phyloP scores from a whole-genome alignment of 1,140 invertebrate genomes.

The Arion vulgaris region DNA sequence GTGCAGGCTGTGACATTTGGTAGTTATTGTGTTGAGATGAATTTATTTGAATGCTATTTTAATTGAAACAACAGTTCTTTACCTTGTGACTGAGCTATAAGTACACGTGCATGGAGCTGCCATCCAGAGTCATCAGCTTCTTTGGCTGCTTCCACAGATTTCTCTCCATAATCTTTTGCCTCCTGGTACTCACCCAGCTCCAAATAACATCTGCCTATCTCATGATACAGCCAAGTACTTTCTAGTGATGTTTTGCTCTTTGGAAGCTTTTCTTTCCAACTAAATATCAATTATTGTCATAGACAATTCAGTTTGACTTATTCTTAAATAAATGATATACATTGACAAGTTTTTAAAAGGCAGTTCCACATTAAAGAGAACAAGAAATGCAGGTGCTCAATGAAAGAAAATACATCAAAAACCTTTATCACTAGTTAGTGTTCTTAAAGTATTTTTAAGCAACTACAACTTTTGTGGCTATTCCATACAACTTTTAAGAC shows the following conservation, averaged over 20 bases:
- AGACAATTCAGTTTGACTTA: background rate
- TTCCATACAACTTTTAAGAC: too few relatives aligned
- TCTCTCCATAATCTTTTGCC: conserved; percentile 70
- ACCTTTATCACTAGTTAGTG: too few relatives aligned
- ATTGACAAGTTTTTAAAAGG: too few relatives aligned
- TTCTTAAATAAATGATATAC: too few relatives aligned
- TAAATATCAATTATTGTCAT: conserved; percentile 38
- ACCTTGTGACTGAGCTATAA: conserved; percentile 71
- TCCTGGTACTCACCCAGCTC: conserved; percentile 65
- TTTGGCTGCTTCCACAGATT: conserved; percentile 66
- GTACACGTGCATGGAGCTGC: conserved; percentile 70
- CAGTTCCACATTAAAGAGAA: too few relatives aligned
- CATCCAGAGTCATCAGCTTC: conserved; percentile 69
- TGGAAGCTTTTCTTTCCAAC: conserved; percentile 69
- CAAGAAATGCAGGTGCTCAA: too few relatives aligned
- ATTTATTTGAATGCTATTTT: too few relatives aligned
- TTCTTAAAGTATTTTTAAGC: too few relatives aligned
- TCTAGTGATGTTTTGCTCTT: conserved; percentile 66
- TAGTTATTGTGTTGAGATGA: too few relatives aligned
- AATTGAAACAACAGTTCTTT: background rate
- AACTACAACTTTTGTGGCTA: too few relatives aligned
- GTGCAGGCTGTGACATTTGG: too few relatives aligned
- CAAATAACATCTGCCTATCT: conserved; percentile 72
- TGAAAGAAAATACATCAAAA: too few relatives aligned
- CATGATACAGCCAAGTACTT: conserved; percentile 72